Percentiles rank a stretch among this genome's conserved stretches.
Conservation (phyloP, 2,113 vertebrate genomes). For the Reinhardtius hippoglossoides region DNA sequence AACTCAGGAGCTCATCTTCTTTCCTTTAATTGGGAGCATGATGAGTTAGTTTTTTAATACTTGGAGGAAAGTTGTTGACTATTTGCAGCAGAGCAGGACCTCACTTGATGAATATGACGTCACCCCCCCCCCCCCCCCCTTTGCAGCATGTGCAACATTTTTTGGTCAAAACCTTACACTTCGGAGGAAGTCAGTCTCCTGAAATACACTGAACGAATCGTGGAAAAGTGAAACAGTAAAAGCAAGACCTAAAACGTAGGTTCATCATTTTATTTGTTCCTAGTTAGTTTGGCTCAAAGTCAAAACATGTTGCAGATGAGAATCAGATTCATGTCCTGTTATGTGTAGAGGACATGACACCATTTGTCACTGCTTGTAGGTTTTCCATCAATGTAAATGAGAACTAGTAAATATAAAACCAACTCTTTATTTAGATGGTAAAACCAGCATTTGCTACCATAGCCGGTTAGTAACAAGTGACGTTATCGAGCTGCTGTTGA, state of each 20-base stretch:
- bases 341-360: neutral
- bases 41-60: neutral
- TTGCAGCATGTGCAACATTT: neutral
- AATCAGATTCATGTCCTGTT: too few species aligned
- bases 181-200: neutral
- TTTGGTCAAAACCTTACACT: neutral
- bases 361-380: neutral
- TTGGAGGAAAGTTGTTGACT: neutral
- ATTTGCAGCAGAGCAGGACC: neutral
- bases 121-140: too few species aligned
- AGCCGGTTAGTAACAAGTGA: neutral
- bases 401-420: neutral
- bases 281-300: slow-evolving; percentile 1
- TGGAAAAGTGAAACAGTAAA: neutral
- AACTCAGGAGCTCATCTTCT: neutral
- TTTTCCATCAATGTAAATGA: neutral
- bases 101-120: neutral
- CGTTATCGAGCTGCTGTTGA: neutral
- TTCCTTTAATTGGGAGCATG: neutral
- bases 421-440: neutral
- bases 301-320: neutral
- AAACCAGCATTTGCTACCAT: neutral
- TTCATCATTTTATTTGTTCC: neutral
- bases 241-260: too few species aligned
- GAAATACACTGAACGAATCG: neutral